Base-by-base conservation (phyloP, 2,113 vertebrate genomes). In the Paracanthobrama guichenoti region DNA sequence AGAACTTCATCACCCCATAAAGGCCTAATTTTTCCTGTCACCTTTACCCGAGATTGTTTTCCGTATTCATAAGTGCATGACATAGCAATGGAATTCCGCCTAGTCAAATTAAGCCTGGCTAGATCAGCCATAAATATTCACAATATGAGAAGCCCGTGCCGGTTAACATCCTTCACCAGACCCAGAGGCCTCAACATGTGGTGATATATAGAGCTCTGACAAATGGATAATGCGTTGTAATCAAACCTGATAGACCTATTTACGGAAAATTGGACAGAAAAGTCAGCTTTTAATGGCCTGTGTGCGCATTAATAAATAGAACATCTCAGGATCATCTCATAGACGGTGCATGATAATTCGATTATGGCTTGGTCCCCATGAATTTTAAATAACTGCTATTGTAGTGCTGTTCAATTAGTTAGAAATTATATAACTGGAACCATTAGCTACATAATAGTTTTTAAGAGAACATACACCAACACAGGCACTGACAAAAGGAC, bases 11-110 rank as follows among this genome's bases (percentile, higher is more conserved):
- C 89, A 86, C 74, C 87, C 86, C 13, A 69, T 74, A 31, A 73
- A 18, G 26, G 86, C 85, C 64, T 89, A 86, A 91, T 84, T 86
- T 81, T 86, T 78, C 24, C 75, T 87, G 89, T 91, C 89, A 90
- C 88, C 89, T 90, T 79, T 72, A 85, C 79, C 59, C 79, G 60
- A 3, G 31, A 86, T 89, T 86, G 85, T 90, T 90, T 87, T 84
- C 85, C 26, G 81, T 86, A 87, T 88, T 90, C 88, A 87, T 74
- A 46, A 86, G 62, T 84, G 69, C 83, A 88, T 73, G 86, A 90
- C 83, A 90, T 82, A 84, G 81, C 66, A 69, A 82, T 81, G 85
- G 78, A 86, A 64, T 84, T 82, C 42, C 77, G 76, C 60, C 74
- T 26, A 79, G 87, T 86, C 8, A 74, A 86, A 86, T 84, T 80